Base-by-base conservation (phyloP, 2,888 invertebrate genomes). In the Creontiades dilutus region DNA sequence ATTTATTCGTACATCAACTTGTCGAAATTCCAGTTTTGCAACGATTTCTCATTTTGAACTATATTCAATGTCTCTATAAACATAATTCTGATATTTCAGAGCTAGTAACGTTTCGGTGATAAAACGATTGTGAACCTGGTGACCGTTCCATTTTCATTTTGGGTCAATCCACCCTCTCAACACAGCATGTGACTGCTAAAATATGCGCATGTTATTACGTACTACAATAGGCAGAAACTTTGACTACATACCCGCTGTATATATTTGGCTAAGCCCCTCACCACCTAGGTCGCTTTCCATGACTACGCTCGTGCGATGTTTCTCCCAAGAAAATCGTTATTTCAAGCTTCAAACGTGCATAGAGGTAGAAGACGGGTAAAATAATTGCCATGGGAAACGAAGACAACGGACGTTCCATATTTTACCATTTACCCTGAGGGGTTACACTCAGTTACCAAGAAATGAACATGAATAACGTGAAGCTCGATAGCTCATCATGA, bases 171-270 rank as follows among this genome's bases (percentile, higher is more conserved):
- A 16, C 52, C 52, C 16, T 12, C 16, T 16, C 11, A 14, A 14
- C 52, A 52, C 14, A 14, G 52, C 52, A 4, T n/a, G 61, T 19
- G 81, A 47, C n/a, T n/a, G 81, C 47, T 23, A 81, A 81, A 81
- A 81, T 81, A 81, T 81, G 81, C 81, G 81, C 81, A 81, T 81
- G 48, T 2, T 81, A 81, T 81, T 81, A 81, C 48, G 48, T 27
- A 48, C 47, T 81, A 81, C 81, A 81, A 81, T 81, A 48, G 81
- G 48, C 47, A 11, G 48, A 48, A 81, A 81, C 81, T 81, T 81
- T 81, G 81, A 81, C 81, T 16, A n/a, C n/a, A n/a, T n/a, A 47
- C 81, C 16, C 81, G 81, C 81, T 48, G 81, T 81, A 81, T 81
- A 81, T 81, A 81, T 48, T 81, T 81, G 11, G 47, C 81, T n/a